Evolutionary conservation across 2,797 vertebrate species (phyloP).

Genomic region (Naso thynnoides): DNA sequence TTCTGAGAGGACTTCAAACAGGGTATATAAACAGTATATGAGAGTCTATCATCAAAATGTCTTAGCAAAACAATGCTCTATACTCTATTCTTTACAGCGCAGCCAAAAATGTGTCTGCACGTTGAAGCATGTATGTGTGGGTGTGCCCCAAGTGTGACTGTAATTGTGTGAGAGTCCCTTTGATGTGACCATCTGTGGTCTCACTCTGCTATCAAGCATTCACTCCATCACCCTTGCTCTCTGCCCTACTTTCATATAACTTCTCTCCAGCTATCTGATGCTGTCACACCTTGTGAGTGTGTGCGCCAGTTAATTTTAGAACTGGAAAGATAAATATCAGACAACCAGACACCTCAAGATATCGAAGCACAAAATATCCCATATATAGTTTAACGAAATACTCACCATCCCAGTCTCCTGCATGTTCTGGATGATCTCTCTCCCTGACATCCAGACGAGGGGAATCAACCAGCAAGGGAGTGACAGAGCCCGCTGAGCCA

Average conservation of each 20-base stretch:
- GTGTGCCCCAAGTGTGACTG: constrained; percentile 53
- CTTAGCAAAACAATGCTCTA: constrained; percentile 63
- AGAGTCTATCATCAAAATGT: constrained; percentile 55
- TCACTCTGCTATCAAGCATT: constrained; percentile 47
- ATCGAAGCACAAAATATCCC: constrained; percentile 26
- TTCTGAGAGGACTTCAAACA: constrained; percentile 71
- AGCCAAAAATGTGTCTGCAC: constrained; percentile 66
- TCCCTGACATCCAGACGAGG: constrained; percentile 35
- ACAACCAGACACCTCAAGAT: constrained; percentile 10
- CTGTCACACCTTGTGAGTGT: background rate
- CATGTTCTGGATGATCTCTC: background rate
- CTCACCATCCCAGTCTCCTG: constrained; percentile 3
- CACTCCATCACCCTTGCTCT: constrained; percentile 29
- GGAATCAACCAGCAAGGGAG: constrained; percentile 43
- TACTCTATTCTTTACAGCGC: constrained; percentile 44
- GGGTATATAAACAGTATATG: constrained; percentile 53
- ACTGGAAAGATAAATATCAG: constrained; percentile 16
- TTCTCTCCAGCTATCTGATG: constrained; percentile 31
- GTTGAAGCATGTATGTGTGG: constrained; percentile 66
- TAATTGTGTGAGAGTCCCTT: constrained; percentile 66
- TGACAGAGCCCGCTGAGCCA: constrained; percentile 54
- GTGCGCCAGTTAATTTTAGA: constrained; percentile 6
- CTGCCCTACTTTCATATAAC: constrained; percentile 44
- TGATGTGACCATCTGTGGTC: constrained; percentile 72
- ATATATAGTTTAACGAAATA: constrained; percentile 26